Conservation (phyloP, 2,888 invertebrate genomes). For the Mythimna lalbum region DNA sequence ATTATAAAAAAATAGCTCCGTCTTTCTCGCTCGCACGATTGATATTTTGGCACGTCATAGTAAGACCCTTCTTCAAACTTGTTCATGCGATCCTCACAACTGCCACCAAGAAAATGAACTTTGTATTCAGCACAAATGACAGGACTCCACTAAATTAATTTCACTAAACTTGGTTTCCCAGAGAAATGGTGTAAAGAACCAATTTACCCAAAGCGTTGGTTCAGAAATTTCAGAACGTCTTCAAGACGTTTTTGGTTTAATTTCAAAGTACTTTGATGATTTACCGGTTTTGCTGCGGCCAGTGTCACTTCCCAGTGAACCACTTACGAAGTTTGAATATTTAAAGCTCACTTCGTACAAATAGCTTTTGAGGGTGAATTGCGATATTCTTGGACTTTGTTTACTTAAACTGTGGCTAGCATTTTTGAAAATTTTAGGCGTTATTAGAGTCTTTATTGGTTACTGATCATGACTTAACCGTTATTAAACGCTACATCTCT, state of each 20-base stretch:
- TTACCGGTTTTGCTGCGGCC: constrained; percentile 57
- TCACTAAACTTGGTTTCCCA: constrained; percentile 78
- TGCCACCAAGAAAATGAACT: constrained; percentile 75
- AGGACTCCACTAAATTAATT: constrained; percentile 81
- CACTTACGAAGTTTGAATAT: constrained; percentile 64
- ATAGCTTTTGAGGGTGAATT: constrained; percentile 52
- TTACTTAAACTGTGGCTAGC: constrained; percentile 21
- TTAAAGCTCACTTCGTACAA: constrained; percentile 56
- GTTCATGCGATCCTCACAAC: constrained; percentile 58
- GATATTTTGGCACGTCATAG: no score
- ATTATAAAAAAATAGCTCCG: no score
- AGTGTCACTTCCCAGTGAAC: constrained; percentile 56
- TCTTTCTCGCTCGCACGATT: no score
- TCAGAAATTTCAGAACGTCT: constrained; percentile 69
- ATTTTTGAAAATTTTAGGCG: neutral
- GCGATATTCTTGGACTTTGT: constrained; percentile 46
- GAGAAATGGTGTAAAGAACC: constrained; percentile 74
- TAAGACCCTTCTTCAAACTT: constrained; percentile 38
- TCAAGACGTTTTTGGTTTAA: constrained; percentile 63
- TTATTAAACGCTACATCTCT: neutral
- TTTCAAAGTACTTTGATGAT: constrained; percentile 64
- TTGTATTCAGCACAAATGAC: constrained; percentile 76
- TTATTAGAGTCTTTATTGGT: neutral
- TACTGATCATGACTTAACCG: neutral
- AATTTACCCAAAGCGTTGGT: constrained; percentile 72